A percentile compares a stretch with the other conserved stretches of the same genome.
Conservation (phyloP, 92 coral and sea anemone genomes). For the Siderastrea siderea region DNA sequence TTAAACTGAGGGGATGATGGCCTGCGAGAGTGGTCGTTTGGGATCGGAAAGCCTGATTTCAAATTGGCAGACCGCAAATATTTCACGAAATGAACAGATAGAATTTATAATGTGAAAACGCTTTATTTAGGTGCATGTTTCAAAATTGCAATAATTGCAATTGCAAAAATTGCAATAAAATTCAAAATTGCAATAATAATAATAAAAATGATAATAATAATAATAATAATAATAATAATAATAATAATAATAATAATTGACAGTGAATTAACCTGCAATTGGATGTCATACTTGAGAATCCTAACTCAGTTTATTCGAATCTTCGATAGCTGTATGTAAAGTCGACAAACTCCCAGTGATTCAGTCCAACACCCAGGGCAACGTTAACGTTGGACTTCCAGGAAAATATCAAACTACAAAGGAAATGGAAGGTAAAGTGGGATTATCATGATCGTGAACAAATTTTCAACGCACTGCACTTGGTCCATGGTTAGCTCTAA, state of each 20-base stretch:
- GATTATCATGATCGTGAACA: background rate
- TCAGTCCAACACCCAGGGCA: background rate
- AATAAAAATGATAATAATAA: too few species aligned
- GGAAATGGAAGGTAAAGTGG: background rate
- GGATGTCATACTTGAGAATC: background rate
- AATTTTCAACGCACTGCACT: background rate
- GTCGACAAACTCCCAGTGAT: constrained; percentile 8
- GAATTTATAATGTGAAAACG: too few species aligned
- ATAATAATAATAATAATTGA: background rate
- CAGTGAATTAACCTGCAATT: background rate
- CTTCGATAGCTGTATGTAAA: background rate
- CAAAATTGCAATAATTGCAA: too few species aligned
- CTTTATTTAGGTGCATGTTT: too few species aligned
- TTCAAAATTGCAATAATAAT: too few species aligned
- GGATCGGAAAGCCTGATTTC: too few species aligned
- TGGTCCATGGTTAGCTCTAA: background rate
- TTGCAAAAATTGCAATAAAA: too few species aligned
- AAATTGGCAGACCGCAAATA: too few species aligned
- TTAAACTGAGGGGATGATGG: too few species aligned
- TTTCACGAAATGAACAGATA: too few species aligned
- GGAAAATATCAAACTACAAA: background rate
- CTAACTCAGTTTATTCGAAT: background rate
- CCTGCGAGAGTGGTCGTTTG: too few species aligned
- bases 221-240: background rate
- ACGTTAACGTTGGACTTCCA: background rate